These are phyloP conservation scores for Habroteleia sp. DNA, from an alignment of 2,888 invertebrate species.

Conservation along the genomic window DNA sequence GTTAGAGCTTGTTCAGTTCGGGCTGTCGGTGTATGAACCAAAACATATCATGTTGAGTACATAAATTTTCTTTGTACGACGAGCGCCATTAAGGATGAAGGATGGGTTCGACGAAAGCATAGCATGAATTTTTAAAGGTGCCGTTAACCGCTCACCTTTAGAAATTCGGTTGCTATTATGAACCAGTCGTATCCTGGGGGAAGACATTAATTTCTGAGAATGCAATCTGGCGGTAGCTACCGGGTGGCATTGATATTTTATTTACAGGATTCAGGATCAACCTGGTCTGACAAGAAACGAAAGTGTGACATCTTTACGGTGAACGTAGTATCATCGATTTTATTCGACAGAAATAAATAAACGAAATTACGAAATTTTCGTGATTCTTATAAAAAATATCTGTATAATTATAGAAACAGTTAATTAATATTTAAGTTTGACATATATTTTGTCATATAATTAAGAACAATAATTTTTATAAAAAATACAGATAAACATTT, in stretches of 20 bases:
- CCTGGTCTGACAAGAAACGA: constrained; percentile 10
- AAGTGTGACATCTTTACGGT: constrained; percentile 26
- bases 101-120: constrained; percentile 62
- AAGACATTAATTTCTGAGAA: constrained; percentile 75
- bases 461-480: too few species aligned
- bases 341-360: too few species aligned
- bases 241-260: constrained; percentile 59
- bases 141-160: constrained; percentile 73
- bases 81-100: constrained; percentile 55
- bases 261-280: constrained; percentile 33
- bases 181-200: constrained; percentile 64
- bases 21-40: constrained; percentile 49
- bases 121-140: constrained; percentile 75
- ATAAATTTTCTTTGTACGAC: constrained; percentile 61
- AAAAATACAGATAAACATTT: too few species aligned
- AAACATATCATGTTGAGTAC: constrained; percentile 58
- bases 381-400: too few species aligned
- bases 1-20: constrained; percentile 12
- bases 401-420: too few species aligned
- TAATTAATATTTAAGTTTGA: too few species aligned
- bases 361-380: too few species aligned
- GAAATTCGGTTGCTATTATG: constrained; percentile 71
- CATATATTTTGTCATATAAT: too few species aligned
- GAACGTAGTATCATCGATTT: neutral
- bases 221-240: constrained; percentile 68